Base-by-base conservation (phyloP, 1,140 invertebrate species). In the Zophobas atratus region DNA sequence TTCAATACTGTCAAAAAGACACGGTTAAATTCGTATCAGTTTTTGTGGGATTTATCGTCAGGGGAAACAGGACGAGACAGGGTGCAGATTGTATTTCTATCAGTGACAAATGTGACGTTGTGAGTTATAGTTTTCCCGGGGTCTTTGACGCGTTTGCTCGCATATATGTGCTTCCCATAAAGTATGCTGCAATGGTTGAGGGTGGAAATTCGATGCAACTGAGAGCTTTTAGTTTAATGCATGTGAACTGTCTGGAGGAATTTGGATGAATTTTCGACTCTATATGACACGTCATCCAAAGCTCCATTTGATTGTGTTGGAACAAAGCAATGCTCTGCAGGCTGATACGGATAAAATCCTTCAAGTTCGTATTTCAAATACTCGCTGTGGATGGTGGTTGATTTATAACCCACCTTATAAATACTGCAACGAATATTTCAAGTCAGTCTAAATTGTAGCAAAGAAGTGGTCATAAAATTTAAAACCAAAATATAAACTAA, bases 181-280 rank as follows among this genome's bases (percentile, higher is more conserved):
- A 67, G 39, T 51, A 20, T 20, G 49, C 2, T 67, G 60, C 60
- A 67, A 32, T 43, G 36, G 57, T 63, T 63, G n/a, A 39, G 6
- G 57, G n/a, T 63, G 38, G 39, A 67, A 67, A 67, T 67, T 67
- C 43, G 60, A 67, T 67, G 60, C 60, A 67, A 43, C 60, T 41
- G 34, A n/a, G 39, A 43, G 60, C 60, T 67, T 67, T 67, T 67
- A 67, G 39, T 39, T n/a, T 67, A 67, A 67, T 67, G 60, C 60
- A 67, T 67, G n/a, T 43, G 39, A 67, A 63, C 57, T 63, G 57
- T 38, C 57, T 6, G 6, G 57, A 39, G 38, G 33, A 63, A 43
- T 43, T 67, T 39, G 32, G 60, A 43, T 41, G 33, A 67, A 67
- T 67, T 67, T 60, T 41, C 60, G 35, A 67, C 60, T 41, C 38